Evolutionary conservation across 2,888 invertebrate species (phyloP).

Genomic region (Lamproptera curius): DNA sequence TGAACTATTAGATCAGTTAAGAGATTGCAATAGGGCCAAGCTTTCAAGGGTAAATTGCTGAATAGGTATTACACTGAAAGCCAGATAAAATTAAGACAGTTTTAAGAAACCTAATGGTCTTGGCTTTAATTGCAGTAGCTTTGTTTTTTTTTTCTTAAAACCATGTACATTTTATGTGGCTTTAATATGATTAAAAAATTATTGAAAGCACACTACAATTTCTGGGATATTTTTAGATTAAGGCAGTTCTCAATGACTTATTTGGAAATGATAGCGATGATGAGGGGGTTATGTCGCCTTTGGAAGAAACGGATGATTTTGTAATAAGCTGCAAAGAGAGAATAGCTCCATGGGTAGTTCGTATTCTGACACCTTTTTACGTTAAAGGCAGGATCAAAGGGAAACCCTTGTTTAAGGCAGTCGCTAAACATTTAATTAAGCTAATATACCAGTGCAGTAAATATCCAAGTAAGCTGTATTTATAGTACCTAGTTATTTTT

Average conservation of each 20-base stretch:
- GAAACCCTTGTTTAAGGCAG: constrained; percentile 78
- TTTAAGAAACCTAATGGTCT: too few relatives aligned
- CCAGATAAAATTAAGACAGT: constrained; percentile 4
- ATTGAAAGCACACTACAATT: too few relatives aligned
- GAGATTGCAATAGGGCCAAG: constrained; percentile 57
- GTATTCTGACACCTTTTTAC: constrained; percentile 79
- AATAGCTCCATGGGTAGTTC: constrained; percentile 80
- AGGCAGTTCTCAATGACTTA: constrained; percentile 54
- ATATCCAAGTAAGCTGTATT: constrained; percentile 69
- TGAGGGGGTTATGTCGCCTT: constrained; percentile 70
- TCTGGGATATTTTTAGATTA: constrained; percentile 67
- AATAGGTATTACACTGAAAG: background rate
- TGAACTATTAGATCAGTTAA: constrained; percentile 60
- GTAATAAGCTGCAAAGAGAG: constrained; percentile 75
- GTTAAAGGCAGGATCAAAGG: constrained; percentile 78
- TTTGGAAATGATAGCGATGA: constrained; percentile 76
- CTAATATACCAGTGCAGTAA: constrained; percentile 74
- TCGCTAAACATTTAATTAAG: constrained; percentile 79
- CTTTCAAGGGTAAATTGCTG: constrained; percentile 47
- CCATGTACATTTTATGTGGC: too few relatives aligned
- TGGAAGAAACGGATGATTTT: constrained; percentile 71
- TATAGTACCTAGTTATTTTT: background rate
- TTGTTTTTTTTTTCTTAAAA: too few relatives aligned
- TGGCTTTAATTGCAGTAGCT: too few relatives aligned
- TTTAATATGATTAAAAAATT: too few relatives aligned